These are phyloP conservation scores for Loxodonta africana DNA, from an alignment of 2,113 vertebrate genomes.

Conservation along the genomic window DNA sequence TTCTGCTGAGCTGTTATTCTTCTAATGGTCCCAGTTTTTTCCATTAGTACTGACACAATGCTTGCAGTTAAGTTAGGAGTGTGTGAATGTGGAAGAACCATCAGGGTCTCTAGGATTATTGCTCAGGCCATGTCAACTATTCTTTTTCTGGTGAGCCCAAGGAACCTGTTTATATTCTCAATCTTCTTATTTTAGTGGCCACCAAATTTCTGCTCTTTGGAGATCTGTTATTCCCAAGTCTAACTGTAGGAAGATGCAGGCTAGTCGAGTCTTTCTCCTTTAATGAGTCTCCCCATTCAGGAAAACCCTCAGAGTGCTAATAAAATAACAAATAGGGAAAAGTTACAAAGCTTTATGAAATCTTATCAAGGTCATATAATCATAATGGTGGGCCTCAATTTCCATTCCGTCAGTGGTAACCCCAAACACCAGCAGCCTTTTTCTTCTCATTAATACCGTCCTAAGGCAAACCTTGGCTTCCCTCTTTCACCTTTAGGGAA, in stretches of 20 bases:
- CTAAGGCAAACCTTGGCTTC: not conserved
- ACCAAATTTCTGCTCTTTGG: not conserved
- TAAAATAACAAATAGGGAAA: not conserved
- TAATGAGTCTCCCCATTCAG: not conserved
- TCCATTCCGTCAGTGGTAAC: not conserved
- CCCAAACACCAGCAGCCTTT: not conserved
- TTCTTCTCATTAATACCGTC: not conserved
- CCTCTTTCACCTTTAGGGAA: not conserved
- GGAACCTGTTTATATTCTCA: not conserved
- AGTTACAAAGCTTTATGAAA: not conserved
- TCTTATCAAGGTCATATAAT: not conserved
- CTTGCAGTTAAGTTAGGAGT: not conserved
- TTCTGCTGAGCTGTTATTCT: not conserved
- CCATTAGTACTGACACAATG: not conserved
- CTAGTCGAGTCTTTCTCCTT: not conserved
- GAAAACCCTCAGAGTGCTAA: not conserved
- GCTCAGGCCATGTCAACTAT: fast-evolving
- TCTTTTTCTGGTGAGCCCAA: not conserved
- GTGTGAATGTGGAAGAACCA: not conserved
- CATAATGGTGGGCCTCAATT: not conserved
- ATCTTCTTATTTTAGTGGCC: not conserved
- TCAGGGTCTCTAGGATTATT: not conserved
- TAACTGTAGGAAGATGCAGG: not conserved
- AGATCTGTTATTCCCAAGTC: not conserved
- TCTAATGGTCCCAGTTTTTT: not conserved